A percentile compares a stretch with the other conserved stretches of the same genome.
phyloP scores from a whole-genome alignment of 2,888 invertebrate genomes.

The Campoplex capitator region DNA sequence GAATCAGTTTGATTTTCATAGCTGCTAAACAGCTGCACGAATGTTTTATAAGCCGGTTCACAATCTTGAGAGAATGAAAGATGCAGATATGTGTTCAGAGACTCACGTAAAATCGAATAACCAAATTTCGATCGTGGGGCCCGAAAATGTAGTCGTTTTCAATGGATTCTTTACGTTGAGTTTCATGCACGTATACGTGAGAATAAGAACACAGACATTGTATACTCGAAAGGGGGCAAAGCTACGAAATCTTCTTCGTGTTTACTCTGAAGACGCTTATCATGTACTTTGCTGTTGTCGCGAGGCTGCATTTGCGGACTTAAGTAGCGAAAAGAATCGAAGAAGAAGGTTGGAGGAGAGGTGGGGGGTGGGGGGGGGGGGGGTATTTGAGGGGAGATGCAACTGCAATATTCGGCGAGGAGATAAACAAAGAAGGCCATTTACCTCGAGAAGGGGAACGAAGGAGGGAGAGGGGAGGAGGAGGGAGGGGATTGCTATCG shows the following conservation, averaged over 20 bases:
- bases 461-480: conserved; percentile 46
- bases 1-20: not conserved
- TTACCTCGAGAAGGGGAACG: conserved; percentile 69
- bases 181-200: too few species aligned
- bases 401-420: conserved; percentile 62
- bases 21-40: not conserved
- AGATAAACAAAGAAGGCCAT: conserved; percentile 72
- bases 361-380: not conserved
- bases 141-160: too few species aligned
- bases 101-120: not conserved
- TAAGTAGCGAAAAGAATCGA: conserved; percentile 49
- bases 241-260: too few species aligned
- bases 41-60: not conserved
- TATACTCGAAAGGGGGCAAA: too few species aligned
- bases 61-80: not conserved
- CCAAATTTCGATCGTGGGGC: not conserved
- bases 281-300: conserved; percentile 75
- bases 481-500: conserved; percentile 74
- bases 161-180: too few species aligned
- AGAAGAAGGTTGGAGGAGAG: not conserved
- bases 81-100: not conserved
- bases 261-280: too few species aligned
- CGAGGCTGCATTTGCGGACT: conserved; percentile 56
- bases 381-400: not conserved
- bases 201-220: too few species aligned